Evolutionary conservation across 2,888 invertebrate genomes (phyloP).

Genomic region (Hoplodrina blanda): DNA sequence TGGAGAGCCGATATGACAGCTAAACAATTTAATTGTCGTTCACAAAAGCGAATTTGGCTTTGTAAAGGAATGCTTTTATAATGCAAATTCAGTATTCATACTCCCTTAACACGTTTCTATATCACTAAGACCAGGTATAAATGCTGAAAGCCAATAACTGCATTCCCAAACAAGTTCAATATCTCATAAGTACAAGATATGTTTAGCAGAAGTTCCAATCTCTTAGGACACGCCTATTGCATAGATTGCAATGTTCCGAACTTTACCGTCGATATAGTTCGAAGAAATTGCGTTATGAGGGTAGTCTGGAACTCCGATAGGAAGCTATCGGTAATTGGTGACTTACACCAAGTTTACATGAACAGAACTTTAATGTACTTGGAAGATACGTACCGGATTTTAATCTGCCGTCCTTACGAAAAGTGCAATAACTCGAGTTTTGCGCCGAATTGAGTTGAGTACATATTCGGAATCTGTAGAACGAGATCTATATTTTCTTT

Average conservation of each 20-base stretch:
- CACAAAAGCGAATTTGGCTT: background rate
- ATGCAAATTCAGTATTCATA: conserved; percentile 8
- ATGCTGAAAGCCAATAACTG: conserved; percentile 25
- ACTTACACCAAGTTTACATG: conserved; percentile 37
- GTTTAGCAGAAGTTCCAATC: conserved; percentile 31
- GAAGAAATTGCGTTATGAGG: conserved; percentile 54
- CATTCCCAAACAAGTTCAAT: conserved; percentile 32
- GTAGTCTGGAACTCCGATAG: conserved; percentile 36
- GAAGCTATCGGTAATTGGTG: conserved; percentile 51
- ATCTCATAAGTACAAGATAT: conserved; percentile 14
- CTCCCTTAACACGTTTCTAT: background rate
- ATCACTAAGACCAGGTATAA: conserved; percentile 2
- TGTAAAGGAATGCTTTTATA: background rate
- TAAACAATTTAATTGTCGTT: conserved; percentile 5
- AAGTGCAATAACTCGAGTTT: no score
- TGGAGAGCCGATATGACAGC: no score
- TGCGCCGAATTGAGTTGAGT: no score
- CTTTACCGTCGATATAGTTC: conserved; percentile 44
- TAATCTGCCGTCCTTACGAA: no score
- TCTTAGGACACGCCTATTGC: conserved; percentile 45
- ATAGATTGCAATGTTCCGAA: conserved; percentile 61
- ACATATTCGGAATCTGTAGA: no score
- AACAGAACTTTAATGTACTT: conserved; percentile 34
- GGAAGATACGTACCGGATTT: background rate
- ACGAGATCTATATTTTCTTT: no score